A percentile compares a stretch with the other conserved stretches of the same genome.
These are phyloP conservation scores for Potamilus streckersoni DNA, from an alignment of 1,140 invertebrate species.

Conservation along the genomic window DNA sequence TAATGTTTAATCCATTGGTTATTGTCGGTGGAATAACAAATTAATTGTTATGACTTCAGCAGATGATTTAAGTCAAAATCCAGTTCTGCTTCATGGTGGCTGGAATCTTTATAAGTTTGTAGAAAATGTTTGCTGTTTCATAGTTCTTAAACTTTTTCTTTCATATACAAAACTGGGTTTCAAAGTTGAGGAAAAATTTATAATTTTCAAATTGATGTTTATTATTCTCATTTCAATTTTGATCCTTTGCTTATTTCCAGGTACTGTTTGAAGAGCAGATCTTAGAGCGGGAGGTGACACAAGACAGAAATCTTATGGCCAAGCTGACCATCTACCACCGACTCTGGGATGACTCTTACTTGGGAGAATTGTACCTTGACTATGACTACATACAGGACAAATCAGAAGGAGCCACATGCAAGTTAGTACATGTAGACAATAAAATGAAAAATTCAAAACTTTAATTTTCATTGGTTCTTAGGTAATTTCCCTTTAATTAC, in stretches of 20 bases:
- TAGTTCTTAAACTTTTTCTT: too few species aligned
- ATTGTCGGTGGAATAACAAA: too few species aligned
- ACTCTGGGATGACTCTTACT: slow-evolving; percentile 86
- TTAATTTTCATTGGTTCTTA: background rate
- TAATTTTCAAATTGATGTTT: background rate
- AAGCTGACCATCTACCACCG: slow-evolving; percentile 87
- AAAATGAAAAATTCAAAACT: background rate
- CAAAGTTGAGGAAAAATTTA: background rate
- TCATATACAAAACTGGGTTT: too few species aligned
- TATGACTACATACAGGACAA: slow-evolving; percentile 84
- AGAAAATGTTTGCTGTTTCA: too few species aligned
- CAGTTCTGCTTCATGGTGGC: too few species aligned
- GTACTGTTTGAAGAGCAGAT: slow-evolving; percentile 89
- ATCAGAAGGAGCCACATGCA: slow-evolving; percentile 85
- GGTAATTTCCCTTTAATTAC: background rate
- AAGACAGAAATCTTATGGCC: slow-evolving; percentile 82
- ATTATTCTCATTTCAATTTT: background rate
- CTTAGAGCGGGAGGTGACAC: slow-evolving; percentile 80
- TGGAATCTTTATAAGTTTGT: too few species aligned
- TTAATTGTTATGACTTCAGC: too few species aligned
- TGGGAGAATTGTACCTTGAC: slow-evolving; percentile 91
- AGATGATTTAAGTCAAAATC: too few species aligned
- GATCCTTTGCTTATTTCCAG: slow-evolving; percentile 31
- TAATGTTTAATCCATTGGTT: too few species aligned
- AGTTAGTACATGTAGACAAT: slow-evolving; percentile 66